phyloP scores from a whole-genome alignment of 2,113 vertebrate species.

The Mesembrinibis cayennensis region DNA sequence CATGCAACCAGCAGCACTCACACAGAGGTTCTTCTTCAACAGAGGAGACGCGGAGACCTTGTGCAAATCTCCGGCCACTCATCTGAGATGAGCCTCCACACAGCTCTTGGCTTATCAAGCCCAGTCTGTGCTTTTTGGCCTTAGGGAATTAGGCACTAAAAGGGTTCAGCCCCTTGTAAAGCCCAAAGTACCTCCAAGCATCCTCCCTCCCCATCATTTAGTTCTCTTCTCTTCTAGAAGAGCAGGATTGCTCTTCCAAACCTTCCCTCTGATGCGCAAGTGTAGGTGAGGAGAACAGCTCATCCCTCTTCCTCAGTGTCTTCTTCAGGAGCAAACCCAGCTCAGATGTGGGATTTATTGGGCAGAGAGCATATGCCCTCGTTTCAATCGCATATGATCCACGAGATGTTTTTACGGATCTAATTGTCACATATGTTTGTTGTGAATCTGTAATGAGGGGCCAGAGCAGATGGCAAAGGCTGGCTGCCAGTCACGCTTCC shows the following conservation, averaged over 20 bases:
- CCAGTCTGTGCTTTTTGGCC: background rate
- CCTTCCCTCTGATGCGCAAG: background rate
- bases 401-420: slow-evolving; percentile 27
- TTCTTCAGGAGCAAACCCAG: background rate
- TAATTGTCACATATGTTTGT: slow-evolving; percentile 57
- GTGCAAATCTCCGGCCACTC: rapidly evolving
- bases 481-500: slow-evolving; percentile 14
- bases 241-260: background rate
- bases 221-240: background rate
- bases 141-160: rapidly evolving
- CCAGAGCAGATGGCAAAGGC: slow-evolving; percentile 67
- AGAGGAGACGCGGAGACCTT: rapidly evolving
- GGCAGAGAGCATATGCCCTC: background rate
- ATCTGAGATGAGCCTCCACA: rapidly evolving
- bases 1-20: background rate
- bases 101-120: background rate
- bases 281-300: background rate
- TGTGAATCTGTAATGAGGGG: slow-evolving; percentile 62
- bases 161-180: background rate
- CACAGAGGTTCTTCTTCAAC: background rate
- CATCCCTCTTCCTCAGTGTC: background rate
- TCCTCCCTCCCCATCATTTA: background rate
- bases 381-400: background rate
- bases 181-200: background rate
- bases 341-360: background rate